Base-by-base conservation (phyloP, 2,888 invertebrate species). In the Leucozona laternaria region DNA sequence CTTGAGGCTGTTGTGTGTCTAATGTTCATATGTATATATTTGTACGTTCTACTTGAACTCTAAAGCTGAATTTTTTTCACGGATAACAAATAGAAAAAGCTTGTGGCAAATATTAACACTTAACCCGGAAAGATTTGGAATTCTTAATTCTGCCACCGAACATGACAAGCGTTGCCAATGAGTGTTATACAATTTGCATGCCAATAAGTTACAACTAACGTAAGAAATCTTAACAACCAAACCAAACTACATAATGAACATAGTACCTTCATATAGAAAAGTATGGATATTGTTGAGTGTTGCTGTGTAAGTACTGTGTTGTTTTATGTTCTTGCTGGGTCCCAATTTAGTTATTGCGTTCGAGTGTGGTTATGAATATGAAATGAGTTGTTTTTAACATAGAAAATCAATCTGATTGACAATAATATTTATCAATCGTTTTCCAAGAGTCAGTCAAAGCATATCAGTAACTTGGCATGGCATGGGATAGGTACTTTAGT, bases 311-410 rank as follows among this genome's bases (percentile, higher is more conserved):
- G n/a, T n/a, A 50, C 31, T 77, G 31, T 48, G 66, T 15, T 34
- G 1, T 13, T n/a, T 62, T 34, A 40, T 34, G 62, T 28, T 84
- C 64, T 53, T 53, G n/a, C 20, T 55, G 73, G 50, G 45, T 81
- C 77, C 62, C 62, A 78, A 85, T 85, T 85, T 81, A 85, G 81
- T 50, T 81, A 81, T 85, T 81, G 77, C 85, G 85, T 77, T 81
- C 85, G 77, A 50, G 72, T 50, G 48, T 4, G 25, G 50, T 77
- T 22, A 31, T 73, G 85, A 77, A 85, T 81, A 62, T 48, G 48
- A 77, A 85, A 81, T 40, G 5, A n/a, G 48, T 62, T 71, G 50
- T 77, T 71, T 57, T 40, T 57, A 77, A 72, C 50, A 50, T 13
- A 34, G 22, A 48, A 50, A 53, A 66, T 40, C 45, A 48, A 73